Conservation (phyloP, 2,888 invertebrate genomes). For the Spisula solida region DNA sequence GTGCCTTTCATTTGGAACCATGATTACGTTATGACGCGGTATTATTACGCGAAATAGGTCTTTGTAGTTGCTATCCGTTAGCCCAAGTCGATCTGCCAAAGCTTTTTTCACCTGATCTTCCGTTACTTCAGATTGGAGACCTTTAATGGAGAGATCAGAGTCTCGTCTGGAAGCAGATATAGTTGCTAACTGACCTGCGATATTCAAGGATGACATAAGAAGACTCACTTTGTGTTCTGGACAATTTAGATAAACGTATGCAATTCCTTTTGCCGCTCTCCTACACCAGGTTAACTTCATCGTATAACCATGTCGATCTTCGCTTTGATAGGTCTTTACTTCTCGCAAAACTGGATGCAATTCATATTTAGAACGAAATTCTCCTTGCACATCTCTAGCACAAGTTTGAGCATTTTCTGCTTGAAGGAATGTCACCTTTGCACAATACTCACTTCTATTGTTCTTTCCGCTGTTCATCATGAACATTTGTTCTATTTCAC, state of each 20-base stretch:
- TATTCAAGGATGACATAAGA: background rate
- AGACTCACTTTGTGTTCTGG: constrained; percentile 61
- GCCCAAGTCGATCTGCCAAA: constrained; percentile 41
- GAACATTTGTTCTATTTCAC: constrained; percentile 69
- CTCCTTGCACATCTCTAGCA: background rate
- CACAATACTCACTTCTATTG: constrained; percentile 69
- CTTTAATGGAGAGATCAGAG: constrained; percentile 28
- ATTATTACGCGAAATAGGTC: constrained; percentile 57
- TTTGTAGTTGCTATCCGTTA: background rate
- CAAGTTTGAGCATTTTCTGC: constrained; percentile 53
- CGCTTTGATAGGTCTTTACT: background rate
- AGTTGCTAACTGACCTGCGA: background rate
- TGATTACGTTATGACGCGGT: constrained; percentile 47
- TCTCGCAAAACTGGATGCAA: background rate
- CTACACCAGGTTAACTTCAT: constrained; percentile 77
- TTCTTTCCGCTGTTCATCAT: constrained; percentile 57
- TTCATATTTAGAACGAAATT: background rate
- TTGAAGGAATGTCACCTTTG: constrained; percentile 73
- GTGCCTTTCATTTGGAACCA: background rate
- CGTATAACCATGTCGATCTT: constrained; percentile 60
- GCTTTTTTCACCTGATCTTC: constrained; percentile 67
- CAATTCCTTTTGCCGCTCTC: constrained; percentile 73
- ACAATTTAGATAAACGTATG: constrained; percentile 71
- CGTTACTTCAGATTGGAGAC: background rate
- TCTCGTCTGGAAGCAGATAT: background rate